Conservation (phyloP, 2,113 vertebrate genomes). For the Circaetus cinerascens region DNA sequence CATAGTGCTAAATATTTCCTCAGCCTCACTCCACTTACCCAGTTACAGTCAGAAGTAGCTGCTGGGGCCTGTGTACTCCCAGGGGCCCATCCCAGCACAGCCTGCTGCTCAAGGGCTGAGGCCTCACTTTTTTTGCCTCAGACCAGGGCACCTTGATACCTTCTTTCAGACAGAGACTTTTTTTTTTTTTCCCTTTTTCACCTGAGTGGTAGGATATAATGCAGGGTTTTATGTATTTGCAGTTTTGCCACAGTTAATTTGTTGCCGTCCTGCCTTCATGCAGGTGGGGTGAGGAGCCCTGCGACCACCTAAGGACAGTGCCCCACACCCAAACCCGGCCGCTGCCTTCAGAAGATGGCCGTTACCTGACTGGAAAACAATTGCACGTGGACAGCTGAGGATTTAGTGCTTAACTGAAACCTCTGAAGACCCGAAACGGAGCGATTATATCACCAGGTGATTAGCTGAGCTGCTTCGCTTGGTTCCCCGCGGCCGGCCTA, state of each 20-base stretch:
- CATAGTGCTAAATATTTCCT: background rate
- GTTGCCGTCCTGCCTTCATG: background rate
- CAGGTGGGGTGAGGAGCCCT: rapidly evolving
- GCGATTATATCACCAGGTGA: background rate
- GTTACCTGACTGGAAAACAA: background rate
- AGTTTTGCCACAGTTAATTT: background rate
- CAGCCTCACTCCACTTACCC: background rate
- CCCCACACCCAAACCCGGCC: rapidly evolving
- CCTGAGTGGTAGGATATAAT: background rate
- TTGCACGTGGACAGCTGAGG: rapidly evolving
- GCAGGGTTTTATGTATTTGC: background rate
- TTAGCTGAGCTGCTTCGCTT: background rate
- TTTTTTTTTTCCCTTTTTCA: background rate
- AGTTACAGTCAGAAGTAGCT: rapidly evolving
- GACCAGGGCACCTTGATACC: background rate
- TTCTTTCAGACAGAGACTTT: background rate
- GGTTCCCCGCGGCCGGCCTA: background rate
- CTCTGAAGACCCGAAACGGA: background rate
- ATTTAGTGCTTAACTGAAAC: background rate
- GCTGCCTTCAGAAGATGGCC: background rate
- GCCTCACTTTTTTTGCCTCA: background rate
- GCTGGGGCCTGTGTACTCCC: rapidly evolving
- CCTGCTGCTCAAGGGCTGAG: background rate
- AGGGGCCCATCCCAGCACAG: background rate
- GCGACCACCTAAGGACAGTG: rapidly evolving